phyloP scores from a whole-genome alignment of 35 echinoderm and acorn worm genomes.

The Lytechinus variegatus region DNA sequence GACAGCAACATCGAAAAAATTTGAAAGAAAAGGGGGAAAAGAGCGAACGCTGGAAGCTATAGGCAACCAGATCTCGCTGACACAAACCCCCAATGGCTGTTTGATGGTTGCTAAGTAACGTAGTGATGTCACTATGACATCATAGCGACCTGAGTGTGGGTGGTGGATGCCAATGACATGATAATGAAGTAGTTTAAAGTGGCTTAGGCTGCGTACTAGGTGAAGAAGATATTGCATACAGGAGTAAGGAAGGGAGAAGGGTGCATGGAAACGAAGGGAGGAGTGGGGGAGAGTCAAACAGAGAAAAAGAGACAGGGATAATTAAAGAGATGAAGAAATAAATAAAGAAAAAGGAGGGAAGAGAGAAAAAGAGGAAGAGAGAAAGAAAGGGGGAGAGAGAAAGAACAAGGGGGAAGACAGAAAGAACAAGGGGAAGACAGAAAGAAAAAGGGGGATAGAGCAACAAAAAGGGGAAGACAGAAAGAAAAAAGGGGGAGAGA shows the following conservation, averaged over 20 bases:
- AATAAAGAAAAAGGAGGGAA: neutral
- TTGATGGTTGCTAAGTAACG: conserved; percentile 19
- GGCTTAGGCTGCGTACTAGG: neutral
- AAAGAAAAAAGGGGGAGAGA: neutral
- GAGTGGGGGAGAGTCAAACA: neutral
- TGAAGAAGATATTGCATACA: neutral
- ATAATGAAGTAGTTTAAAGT: neutral
- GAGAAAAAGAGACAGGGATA: neutral
- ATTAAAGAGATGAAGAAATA: neutral
- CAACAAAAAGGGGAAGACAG: no score
- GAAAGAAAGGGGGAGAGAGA: neutral
- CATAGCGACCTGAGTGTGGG: conserved; percentile 8
- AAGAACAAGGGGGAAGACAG: neutral
- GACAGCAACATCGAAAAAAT: neutral
- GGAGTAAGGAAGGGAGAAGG: neutral
- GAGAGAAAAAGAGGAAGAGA: neutral
- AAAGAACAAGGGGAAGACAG: neutral
- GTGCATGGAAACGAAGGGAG: neutral
- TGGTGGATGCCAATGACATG: conserved; percentile 26
- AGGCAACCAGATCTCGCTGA: neutral
- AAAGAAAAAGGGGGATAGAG: neutral
- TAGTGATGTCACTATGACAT: conserved; percentile 41
- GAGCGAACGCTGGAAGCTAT: neutral
- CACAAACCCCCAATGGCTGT: conserved; percentile 7
- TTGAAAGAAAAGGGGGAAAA: neutral